These are phyloP conservation scores for Cyclura pinguis DNA, from an alignment of 2,797 vertebrate species.

Conservation along the genomic window DNA sequence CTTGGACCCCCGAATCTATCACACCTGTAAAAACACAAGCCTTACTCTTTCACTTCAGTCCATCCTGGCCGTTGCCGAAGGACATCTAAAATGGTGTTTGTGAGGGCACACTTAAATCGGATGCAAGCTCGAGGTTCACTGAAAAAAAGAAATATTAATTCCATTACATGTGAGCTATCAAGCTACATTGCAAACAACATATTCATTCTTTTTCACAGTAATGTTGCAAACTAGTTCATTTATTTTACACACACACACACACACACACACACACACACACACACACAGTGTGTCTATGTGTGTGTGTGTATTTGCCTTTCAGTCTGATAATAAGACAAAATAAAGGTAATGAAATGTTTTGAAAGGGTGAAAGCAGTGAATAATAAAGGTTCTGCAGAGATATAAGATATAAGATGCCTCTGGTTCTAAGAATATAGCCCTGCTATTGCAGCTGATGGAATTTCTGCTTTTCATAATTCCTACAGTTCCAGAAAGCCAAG, in stretches of 20 bases:
- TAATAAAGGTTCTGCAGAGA: too few relatives aligned
- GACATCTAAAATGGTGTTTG: slow-evolving; percentile 87
- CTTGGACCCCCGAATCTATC: neutral
- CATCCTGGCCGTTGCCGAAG: slow-evolving; percentile 88
- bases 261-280: too few relatives aligned
- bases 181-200: neutral
- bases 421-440: neutral
- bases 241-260: neutral
- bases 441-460: neutral
- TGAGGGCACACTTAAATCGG: slow-evolving; percentile 85
- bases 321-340: neutral
- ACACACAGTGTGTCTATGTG: too few relatives aligned
- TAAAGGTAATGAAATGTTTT: neutral
- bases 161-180: too few relatives aligned
- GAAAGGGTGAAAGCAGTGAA: too few relatives aligned
- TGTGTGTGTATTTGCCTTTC: neutral
- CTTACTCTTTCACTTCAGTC: slow-evolving; percentile 91
- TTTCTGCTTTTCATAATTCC: neutral
- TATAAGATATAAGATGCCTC: neutral
- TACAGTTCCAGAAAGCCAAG: neutral
- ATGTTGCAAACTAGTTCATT: neutral
- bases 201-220: neutral
- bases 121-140: slow-evolving; percentile 83
- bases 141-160: neutral
- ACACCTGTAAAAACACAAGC: neutral